Evolutionary conservation across 1,140 invertebrate genomes (phyloP).

Genomic region (Pomacea maculata): DNA sequence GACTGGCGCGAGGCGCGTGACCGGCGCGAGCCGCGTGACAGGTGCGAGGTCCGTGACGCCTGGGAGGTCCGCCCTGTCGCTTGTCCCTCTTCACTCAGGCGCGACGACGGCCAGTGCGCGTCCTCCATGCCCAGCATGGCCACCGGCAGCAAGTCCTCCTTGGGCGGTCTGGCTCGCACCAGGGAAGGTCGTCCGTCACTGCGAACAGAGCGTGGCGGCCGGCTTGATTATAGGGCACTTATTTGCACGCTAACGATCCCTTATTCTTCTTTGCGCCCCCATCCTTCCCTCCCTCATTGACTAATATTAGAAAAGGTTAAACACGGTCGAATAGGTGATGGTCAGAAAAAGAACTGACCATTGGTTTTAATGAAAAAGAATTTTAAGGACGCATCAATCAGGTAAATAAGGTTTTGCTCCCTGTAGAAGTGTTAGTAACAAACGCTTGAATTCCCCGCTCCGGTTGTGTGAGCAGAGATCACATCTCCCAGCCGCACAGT

Average conservation of each 20-base stretch:
- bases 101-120: constrained; percentile 28
- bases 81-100: constrained; percentile 33
- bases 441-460: too few relatives aligned
- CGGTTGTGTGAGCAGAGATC: too few relatives aligned
- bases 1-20: constrained; percentile 27
- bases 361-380: too few relatives aligned
- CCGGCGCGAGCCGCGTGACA: constrained; percentile 23
- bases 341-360: too few relatives aligned
- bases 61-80: constrained; percentile 30
- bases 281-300: background rate
- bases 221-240: background rate
- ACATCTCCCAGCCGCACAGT: too few relatives aligned
- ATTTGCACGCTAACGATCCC: background rate
- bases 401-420: too few relatives aligned
- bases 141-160: constrained; percentile 35
- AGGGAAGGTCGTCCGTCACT: constrained; percentile 52
- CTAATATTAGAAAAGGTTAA: background rate
- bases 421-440: too few relatives aligned
- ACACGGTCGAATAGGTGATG: too few relatives aligned
- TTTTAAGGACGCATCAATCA: too few relatives aligned
- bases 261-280: background rate
- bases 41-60: constrained; percentile 25
- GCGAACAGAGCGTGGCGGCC: constrained; percentile 15
- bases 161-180: constrained; percentile 33
- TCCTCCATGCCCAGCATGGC: constrained; percentile 39